These are phyloP conservation scores for Drosophila melanogaster DNA, from an alignment of 1,140 invertebrate species.

Conservation along the genomic window DNA sequence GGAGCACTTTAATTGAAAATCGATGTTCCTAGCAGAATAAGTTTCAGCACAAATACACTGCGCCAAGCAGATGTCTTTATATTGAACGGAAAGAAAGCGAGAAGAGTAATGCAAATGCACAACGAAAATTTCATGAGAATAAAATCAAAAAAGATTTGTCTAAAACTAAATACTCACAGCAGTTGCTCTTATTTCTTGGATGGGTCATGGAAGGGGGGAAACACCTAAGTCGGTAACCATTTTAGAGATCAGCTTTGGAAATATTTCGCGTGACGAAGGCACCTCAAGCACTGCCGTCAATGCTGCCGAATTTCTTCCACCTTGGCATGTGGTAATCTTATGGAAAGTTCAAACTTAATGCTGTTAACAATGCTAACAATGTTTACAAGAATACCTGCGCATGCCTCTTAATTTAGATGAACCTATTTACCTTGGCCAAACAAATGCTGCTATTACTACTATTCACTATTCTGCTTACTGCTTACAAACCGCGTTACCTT, in stretches of 20 bases:
- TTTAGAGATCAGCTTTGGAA: background rate
- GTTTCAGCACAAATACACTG: conserved; percentile 37
- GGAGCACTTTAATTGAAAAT: conserved; percentile 45
- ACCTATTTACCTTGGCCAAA: conserved; percentile 34
- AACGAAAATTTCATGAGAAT: conserved; percentile 47
- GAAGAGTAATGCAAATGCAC: conserved; percentile 18
- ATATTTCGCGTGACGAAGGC: conserved; percentile 16
- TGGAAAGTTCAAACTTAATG: background rate
- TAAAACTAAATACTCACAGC: conserved; percentile 44
- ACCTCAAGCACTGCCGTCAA: conserved; percentile 20
- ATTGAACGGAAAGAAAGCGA: conserved; percentile 13
- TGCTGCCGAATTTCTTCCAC: conserved; percentile 9
- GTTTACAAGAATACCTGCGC: background rate
- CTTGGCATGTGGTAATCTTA: conserved; percentile 1
- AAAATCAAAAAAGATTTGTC: conserved; percentile 72
- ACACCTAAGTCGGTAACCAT: too few relatives aligned
- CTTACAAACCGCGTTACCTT: conserved; percentile 34
- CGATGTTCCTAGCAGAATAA: conserved; percentile 70
- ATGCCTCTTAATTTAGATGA: conserved; percentile 6
- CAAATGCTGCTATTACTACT: conserved; percentile 3
- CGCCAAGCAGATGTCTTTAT: conserved; percentile 41
- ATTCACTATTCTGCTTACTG: background rate
- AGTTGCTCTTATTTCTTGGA: conserved; percentile 41
- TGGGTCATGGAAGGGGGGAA: background rate
- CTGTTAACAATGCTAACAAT: background rate